These are phyloP conservation scores for Leptoteleia sp. DNA, from an alignment of 1,140 invertebrate species.

Conservation along the genomic window DNA sequence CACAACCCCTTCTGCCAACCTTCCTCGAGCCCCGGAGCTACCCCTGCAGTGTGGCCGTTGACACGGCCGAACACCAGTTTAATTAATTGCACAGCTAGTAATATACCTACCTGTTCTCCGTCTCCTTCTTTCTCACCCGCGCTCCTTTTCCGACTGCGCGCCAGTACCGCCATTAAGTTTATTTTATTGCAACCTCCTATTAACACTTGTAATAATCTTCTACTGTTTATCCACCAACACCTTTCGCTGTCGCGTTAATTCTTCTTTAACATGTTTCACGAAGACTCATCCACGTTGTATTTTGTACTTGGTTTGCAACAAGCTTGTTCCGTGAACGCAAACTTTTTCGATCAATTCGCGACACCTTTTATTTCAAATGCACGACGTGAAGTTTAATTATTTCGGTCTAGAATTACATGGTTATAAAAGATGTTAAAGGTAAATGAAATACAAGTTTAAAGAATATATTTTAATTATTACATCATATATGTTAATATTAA, in stretches of 20 bases:
- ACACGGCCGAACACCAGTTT: conserved; percentile 74
- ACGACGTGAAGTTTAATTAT: too few species aligned
- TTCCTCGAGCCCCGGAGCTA: conserved; percentile 61
- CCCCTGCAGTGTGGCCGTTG: conserved; percentile 70
- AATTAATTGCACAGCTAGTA: conserved; percentile 75
- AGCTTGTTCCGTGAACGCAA: neutral
- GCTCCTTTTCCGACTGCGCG: conserved; percentile 30
- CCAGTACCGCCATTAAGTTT: conserved; percentile 49
- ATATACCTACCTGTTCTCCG: conserved; percentile 60
- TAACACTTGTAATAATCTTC: conserved; percentile 63
- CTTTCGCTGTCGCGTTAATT: conserved; percentile 42
- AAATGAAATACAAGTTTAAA: too few species aligned
- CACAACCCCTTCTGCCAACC: conserved; percentile 52
- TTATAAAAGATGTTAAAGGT: too few species aligned
- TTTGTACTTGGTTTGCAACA: neutral
- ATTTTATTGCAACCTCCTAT: conserved; percentile 64
- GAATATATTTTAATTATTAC: too few species aligned
- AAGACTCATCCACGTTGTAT: neutral
- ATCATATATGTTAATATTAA: too few species aligned
- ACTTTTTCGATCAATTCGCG: too few species aligned
- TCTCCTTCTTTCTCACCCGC: conserved; percentile 29
- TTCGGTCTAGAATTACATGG: too few species aligned
- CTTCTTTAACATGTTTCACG: conserved; percentile 19
- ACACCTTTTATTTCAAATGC: too few species aligned
- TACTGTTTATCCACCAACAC: conserved; percentile 53